Percentiles rank a stretch among this genome's conserved stretches.
Evolutionary conservation across 2,113 vertebrate genomes (phyloP).

Genomic region (Eupsittula cactorum): DNA sequence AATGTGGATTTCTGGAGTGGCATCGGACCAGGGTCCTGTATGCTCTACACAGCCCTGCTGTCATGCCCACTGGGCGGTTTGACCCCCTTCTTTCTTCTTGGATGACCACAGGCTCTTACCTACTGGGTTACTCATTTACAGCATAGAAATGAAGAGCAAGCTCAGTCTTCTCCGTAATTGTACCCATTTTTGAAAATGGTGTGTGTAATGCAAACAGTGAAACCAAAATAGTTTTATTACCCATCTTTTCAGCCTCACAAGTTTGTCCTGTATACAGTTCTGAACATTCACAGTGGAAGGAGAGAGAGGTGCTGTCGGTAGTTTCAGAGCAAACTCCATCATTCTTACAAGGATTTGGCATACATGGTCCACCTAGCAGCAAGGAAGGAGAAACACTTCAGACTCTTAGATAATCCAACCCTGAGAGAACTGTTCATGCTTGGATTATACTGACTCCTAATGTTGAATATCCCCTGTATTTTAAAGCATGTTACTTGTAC

Average conservation of each 20-base stretch:
- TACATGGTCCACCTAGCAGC: constrained; percentile 60
- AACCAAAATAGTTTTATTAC: constrained; percentile 24
- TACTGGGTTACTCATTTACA: background rate
- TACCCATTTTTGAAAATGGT: background rate
- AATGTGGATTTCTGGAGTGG: background rate
- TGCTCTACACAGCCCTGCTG: background rate
- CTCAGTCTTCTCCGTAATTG: background rate
- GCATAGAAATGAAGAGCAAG: background rate
- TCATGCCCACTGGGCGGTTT: background rate
- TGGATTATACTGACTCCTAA: background rate
- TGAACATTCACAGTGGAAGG: constrained; percentile 37
- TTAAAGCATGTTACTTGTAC: background rate
- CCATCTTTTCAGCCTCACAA: constrained; percentile 12
- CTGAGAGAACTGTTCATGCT: background rate
- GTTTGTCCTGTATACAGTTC: constrained; percentile 20
- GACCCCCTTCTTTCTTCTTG: background rate
- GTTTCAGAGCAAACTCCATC: constrained; percentile 57
- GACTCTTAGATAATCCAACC: background rate
- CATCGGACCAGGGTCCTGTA: background rate
- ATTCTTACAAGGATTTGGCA: constrained; percentile 63
- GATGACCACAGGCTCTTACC: background rate
- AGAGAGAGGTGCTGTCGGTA: background rate
- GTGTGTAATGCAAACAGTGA: background rate
- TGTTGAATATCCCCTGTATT: background rate
- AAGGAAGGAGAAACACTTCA: background rate